phyloP scores from a whole-genome alignment of 2,888 invertebrate species.

The Copidosoma aretas region DNA sequence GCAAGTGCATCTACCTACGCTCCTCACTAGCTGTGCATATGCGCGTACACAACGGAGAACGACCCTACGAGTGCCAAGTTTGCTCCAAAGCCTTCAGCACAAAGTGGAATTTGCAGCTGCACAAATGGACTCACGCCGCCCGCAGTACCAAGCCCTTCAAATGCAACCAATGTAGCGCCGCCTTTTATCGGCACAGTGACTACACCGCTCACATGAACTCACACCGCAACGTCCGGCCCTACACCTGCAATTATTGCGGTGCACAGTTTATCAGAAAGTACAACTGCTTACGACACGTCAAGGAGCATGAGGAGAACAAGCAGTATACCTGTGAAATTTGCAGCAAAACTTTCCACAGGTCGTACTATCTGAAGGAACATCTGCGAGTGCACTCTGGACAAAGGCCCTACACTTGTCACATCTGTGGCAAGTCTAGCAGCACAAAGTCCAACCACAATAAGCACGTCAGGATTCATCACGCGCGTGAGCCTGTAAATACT shows the following conservation, averaged over 20 bases:
- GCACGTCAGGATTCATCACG: constrained; percentile 88
- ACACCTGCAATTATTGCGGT: constrained; percentile 89
- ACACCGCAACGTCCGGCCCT: constrained; percentile 82
- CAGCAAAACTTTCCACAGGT: constrained; percentile 84
- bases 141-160: constrained; percentile 85
- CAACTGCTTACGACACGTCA: constrained; percentile 85
- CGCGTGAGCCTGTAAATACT: constrained; percentile 84
- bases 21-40: constrained; percentile 82
- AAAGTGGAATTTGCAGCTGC: constrained; percentile 88
- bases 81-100: constrained; percentile 88
- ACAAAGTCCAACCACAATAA: constrained; percentile 92
- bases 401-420: constrained; percentile 82
- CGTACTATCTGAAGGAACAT: constrained; percentile 87
- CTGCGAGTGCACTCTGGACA: constrained; percentile 84
- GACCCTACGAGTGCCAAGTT: constrained; percentile 80
- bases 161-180: constrained; percentile 82
- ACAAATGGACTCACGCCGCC: constrained; percentile 87
- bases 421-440: constrained; percentile 87
- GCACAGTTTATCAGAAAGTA: constrained; percentile 88
- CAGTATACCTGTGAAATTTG: constrained; percentile 79
- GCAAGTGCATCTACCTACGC: constrained; percentile 78
- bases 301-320: constrained; percentile 83
- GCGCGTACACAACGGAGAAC: constrained; percentile 76
- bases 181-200: constrained; percentile 82
- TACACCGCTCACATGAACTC: constrained; percentile 85